Evolutionary conservation across 2,113 vertebrate genomes (phyloP).

Genomic region (Pterocles orientalis): DNA sequence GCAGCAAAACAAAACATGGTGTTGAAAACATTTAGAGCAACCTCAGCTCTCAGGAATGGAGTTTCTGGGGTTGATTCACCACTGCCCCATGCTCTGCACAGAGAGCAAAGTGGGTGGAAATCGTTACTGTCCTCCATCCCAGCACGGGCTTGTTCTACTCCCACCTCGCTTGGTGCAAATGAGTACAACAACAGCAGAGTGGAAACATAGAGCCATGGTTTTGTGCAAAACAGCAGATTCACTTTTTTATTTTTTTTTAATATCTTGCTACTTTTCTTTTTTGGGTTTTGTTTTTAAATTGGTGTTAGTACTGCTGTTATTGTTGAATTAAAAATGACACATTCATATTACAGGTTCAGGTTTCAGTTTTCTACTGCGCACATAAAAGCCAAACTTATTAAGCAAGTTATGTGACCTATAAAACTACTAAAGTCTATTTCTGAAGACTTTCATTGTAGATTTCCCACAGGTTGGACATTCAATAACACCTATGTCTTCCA

Average conservation of each 20-base stretch:
- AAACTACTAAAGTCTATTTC: neutral
- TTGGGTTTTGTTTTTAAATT: neutral
- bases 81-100: neutral
- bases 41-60: neutral
- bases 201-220: neutral
- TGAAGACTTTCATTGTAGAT: neutral
- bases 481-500: neutral
- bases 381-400: neutral
- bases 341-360: neutral
- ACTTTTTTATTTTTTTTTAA: neutral
- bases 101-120: constrained; percentile 4
- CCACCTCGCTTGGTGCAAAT: neutral
- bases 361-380: neutral
- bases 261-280: neutral
- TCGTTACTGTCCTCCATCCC: neutral
- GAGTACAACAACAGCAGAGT: neutral
- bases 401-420: neutral
- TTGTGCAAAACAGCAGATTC: neutral
- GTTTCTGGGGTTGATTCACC: neutral
- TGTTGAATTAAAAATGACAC: neutral
- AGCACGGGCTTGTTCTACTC: neutral
- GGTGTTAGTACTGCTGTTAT: neutral
- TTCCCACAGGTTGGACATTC: neutral
- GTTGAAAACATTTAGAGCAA: neutral
- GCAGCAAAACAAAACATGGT: neutral